Evolutionary conservation across 2,888 invertebrate species (phyloP), one percentile per base, ranked within the genome.

Genomic region (Blera fallax): DNA sequence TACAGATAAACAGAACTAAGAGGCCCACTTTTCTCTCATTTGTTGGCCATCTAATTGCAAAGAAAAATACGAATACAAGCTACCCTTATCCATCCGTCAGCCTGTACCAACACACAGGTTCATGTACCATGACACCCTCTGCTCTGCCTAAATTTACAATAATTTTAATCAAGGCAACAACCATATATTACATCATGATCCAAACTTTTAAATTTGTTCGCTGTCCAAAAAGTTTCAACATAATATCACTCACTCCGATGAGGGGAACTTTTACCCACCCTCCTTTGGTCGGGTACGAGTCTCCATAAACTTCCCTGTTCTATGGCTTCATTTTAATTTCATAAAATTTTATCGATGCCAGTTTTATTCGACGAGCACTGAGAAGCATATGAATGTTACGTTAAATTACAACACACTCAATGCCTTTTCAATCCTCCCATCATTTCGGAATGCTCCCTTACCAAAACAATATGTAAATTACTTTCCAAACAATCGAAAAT

Each of bases 321-420:
- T 11, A 73, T 73, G 14, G 56, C 76, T 67, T 65, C 58, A 65
- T 58, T 58, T 67, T 58, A 76, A 48, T 69, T 69, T 67, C 67
- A 67, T 77, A 58, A 48, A 56, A 77, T 67, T 58, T 52, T 77
- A 69, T 77, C 40, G 73, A 40, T 52, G 18, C 34, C 48, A 29
- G 43, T 27, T 50, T 18, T 18, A 62, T 60, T 40, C 37, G 21
- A 52, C 16, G 2, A 73, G 48, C 43, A 62, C 27, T 14, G 29
- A 27, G 29, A 32, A 62, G 45, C 72, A 72, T 72, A 48, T 70
- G 58, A 70, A 70, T 58, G 58, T 29, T 45, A 24, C 43, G 18
- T 29, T 56, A 40, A 62, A 73, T 73, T 62, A 62, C 60, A 62
- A 40, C 40, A 40, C 62, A 52, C 62, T 73, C 52, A 64, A 52